Base-by-base conservation (phyloP, 2,113 vertebrate species). In the Hyaena hyaena region DNA sequence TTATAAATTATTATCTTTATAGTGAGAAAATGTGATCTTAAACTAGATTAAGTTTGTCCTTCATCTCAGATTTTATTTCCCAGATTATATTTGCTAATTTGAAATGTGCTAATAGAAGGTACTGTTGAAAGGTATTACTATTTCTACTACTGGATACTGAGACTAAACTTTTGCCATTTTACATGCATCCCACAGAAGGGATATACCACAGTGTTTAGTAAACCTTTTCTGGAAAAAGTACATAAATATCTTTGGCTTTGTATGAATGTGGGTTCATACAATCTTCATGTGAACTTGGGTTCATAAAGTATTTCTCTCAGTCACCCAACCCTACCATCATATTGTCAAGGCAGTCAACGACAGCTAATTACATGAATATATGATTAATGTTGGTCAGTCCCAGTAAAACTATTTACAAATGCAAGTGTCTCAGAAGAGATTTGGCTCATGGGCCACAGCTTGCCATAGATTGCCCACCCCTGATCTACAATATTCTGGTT, bases 1-100 rank as follows among this genome's bases (percentile, higher is more conserved):
- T 77, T 88, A 68, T 0, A 74, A 92, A 55, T 92, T 63, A 68
- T 98, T 97, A 97, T 90, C 4, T 93, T 97, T 96, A 96, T 96
- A 76, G 15, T 94, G 98, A 97, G 63, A 93, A 98, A 91, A 89
- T 76, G 94, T 97, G 86, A 86, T 45, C 10, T 92, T 88, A 3
- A 61, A 43, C 9, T 43, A 31, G 61, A 43, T 85, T 81, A 94
- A 82, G 23, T 12, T 80, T 96, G 93, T 66, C 9, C 55, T 81
- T 76, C 21, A 82, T 79, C 61, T 96, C 33, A 43, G 23, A 77
- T 76, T 76, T 82, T 61, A 65, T 80, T 88, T 77, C 76, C 19
- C 55, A 92, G 71, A 45, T 90, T 96, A 96, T 93, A 95, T 97
- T 93, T 93, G 95, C 65, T 86, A 94, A 79, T 96, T 97, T 92